phyloP scores from a whole-genome alignment of 35 echinoderm and acorn worm species.

The Heliocidaris tuberculata region DNA sequence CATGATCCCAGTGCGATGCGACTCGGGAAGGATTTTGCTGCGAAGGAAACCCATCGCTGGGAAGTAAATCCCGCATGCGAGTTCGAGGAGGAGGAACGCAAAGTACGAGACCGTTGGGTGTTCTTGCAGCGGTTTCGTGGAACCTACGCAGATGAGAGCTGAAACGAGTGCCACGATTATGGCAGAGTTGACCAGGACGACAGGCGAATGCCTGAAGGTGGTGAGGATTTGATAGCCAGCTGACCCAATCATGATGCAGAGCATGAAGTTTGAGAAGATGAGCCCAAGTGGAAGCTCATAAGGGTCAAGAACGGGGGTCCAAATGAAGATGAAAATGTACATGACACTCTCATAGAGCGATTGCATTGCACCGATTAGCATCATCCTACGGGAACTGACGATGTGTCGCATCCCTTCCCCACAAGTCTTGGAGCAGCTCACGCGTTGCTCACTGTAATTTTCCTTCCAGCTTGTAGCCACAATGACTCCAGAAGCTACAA shows the following conservation, averaged over 20 bases:
- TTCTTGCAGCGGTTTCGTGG: constrained; percentile 72
- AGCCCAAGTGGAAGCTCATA: constrained; percentile 75
- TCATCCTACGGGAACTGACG: constrained; percentile 55
- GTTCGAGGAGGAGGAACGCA: constrained; percentile 83
- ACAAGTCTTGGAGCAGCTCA: constrained; percentile 76
- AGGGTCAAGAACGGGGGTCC: constrained; percentile 83
- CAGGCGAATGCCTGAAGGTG: constrained; percentile 50
- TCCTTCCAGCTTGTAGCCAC: constrained; percentile 80
- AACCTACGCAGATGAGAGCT: constrained; percentile 78
- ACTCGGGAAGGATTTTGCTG: constrained; percentile 76
- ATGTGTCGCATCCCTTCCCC: constrained; percentile 81
- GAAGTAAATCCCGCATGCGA: constrained; percentile 96
- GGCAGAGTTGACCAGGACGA: constrained; percentile 70
- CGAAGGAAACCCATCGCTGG: constrained; percentile 94
- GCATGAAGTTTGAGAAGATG: constrained; percentile 94
- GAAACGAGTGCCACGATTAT: constrained; percentile 74
- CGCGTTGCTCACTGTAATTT: constrained; percentile 83
- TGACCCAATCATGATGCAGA: constrained; percentile 98
- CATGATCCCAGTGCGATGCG: constrained; percentile 90
- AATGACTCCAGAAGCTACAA: constrained; percentile 79
- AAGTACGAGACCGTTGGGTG: constrained; percentile 76
- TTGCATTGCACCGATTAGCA: constrained; percentile 95
- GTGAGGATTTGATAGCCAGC: constrained; percentile 74
- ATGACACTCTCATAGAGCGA: constrained; percentile 96
- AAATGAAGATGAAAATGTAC: constrained; percentile 99